phyloP scores from a whole-genome alignment of 1,140 invertebrate species.

The Sycobia sp. region DNA sequence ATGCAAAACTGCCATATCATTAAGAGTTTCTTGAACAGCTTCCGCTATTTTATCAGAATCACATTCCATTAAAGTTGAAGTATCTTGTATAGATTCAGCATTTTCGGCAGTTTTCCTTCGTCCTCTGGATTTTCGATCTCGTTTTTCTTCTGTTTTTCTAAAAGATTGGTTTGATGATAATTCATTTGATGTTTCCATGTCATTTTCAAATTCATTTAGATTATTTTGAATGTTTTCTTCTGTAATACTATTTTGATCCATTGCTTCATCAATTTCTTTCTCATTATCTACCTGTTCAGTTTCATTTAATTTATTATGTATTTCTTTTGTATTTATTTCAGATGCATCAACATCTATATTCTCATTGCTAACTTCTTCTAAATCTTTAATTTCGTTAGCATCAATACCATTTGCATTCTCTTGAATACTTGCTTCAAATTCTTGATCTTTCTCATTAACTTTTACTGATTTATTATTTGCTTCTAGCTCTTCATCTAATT shows the following conservation, averaged over 20 bases:
- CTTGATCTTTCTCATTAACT: slow-evolving; percentile 1
- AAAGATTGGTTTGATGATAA: background rate
- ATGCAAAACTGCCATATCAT: slow-evolving; percentile 28
- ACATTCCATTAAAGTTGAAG: background rate
- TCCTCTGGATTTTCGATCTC: slow-evolving; percentile 6
- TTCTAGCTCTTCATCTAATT: background rate
- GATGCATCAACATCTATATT: background rate
- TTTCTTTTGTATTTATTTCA: background rate
- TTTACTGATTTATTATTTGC: background rate
- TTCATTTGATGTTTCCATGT: background rate
- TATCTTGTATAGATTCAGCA: background rate
- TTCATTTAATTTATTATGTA: background rate
- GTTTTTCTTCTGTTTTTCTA: background rate
- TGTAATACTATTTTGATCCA: background rate
- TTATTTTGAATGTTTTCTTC: background rate
- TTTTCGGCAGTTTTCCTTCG: slow-evolving; percentile 6
- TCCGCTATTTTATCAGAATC: slow-evolving; percentile 25
- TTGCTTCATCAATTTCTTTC: background rate
- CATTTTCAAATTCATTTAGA: background rate
- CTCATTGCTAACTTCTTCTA: background rate
- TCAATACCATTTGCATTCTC: slow-evolving; percentile 6
- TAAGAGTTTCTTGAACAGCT: slow-evolving; percentile 27
- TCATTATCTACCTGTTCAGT: background rate
- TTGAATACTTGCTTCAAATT: background rate
- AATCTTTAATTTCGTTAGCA: background rate